phyloP scores from a whole-genome alignment of 1,140 invertebrate species.

The Archivesica marissinica region DNA sequence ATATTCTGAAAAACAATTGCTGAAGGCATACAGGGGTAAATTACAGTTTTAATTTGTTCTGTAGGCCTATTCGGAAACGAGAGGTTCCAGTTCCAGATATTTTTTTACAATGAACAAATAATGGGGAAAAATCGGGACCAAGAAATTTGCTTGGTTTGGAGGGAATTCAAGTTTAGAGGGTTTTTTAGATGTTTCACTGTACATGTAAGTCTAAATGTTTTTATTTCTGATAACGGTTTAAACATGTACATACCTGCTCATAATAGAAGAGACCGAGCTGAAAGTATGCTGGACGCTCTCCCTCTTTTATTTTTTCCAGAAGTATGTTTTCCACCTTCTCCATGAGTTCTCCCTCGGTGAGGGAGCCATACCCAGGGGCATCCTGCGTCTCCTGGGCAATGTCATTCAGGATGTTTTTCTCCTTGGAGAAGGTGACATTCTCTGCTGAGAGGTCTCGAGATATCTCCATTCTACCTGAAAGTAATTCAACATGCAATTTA shows the following conservation, averaged over 20 bases:
- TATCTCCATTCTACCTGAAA: slow-evolving; percentile 45
- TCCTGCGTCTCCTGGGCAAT: slow-evolving; percentile 77
- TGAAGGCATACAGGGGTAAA: too few relatives aligned
- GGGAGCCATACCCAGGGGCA: slow-evolving; percentile 62
- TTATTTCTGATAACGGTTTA: too few relatives aligned
- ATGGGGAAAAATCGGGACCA: too few relatives aligned
- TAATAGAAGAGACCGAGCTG: slow-evolving; percentile 82
- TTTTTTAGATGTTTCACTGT: too few relatives aligned
- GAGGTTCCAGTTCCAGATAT: too few relatives aligned
- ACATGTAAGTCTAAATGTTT: too few relatives aligned
- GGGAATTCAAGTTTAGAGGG: too few relatives aligned
- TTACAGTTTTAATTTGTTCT: too few relatives aligned
- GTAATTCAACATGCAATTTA: background rate
- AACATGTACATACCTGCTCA: slow-evolving; percentile 82
- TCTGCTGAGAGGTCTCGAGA: slow-evolving; percentile 60
- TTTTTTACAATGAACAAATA: too few relatives aligned
- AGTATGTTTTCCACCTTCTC: slow-evolving; percentile 81
- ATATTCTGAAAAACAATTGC: too few relatives aligned
- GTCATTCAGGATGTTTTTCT: slow-evolving; percentile 76
- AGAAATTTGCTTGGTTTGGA: too few relatives aligned
- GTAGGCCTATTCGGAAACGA: too few relatives aligned
- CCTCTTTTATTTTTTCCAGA: slow-evolving; percentile 79
- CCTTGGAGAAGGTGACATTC: slow-evolving; percentile 68
- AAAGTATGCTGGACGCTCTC: slow-evolving; percentile 79
- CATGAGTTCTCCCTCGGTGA: slow-evolving; percentile 79